phyloP scores from a whole-genome alignment of 30 jellyfish, hydroid and myxozoan genomes.

The Aurelia aurita region DNA sequence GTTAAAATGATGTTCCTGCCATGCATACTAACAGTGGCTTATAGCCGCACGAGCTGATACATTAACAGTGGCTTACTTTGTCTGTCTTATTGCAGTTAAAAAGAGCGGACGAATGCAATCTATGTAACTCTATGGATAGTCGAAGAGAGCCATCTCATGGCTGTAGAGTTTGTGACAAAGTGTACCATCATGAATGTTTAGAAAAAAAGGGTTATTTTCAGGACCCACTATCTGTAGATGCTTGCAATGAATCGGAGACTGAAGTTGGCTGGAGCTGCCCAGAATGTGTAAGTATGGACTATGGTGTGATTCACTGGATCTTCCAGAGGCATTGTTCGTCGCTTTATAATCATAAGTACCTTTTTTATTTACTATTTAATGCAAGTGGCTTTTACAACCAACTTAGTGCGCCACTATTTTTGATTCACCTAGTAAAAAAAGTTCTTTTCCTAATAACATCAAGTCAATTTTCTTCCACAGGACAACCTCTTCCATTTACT shows the following conservation, averaged over 20 bases:
- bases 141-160: constrained; percentile 40
- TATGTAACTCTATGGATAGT: constrained; percentile 33
- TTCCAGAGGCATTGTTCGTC: too few species aligned
- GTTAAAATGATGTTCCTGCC: too few species aligned
- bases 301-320: too few species aligned
- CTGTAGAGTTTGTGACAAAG: constrained; percentile 69
- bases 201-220: constrained; percentile 30
- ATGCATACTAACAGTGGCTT: too few species aligned
- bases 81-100: not conserved
- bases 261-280: constrained; percentile 80
- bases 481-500: constrained; percentile 47
- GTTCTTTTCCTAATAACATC: not conserved
- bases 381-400: too few species aligned
- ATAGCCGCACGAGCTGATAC: too few species aligned
- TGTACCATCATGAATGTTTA: constrained; percentile 61
- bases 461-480: not conserved
- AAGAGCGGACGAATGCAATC: constrained; percentile 29
- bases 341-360: too few species aligned
- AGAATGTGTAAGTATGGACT: constrained; percentile 67
- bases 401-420: too few species aligned
- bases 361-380: too few species aligned
- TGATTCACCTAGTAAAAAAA: not conserved
- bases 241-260: constrained; percentile 44
- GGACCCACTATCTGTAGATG: constrained; percentile 36
- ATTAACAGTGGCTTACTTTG: too few species aligned